Evolutionary conservation across 2,113 vertebrate genomes (phyloP), one percentile per base, ranked within the genome.

Genomic region (Acanthochromis polyacanthus): DNA sequence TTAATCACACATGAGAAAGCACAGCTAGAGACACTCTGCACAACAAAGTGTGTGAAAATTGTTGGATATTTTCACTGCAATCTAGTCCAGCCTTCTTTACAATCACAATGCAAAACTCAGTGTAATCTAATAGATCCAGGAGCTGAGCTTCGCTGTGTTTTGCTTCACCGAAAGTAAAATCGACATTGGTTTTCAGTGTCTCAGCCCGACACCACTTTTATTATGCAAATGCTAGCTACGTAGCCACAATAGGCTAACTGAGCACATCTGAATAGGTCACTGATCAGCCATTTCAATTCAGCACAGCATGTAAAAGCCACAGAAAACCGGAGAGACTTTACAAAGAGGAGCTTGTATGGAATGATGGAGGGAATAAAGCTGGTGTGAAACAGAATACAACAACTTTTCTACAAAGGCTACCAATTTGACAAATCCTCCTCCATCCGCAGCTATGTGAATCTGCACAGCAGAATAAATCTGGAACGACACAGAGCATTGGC

Each of bases 201-300:
- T 56, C 66, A 43, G 71, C 64, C 65, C 28, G 59, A 82, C 40
- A 36, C 30, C 36, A n/a, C 52, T 62, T 80, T 77, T 79, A 68
- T 84, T 38, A 74, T 75, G 71, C 36, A 73, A 87, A 70, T 74
- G 56, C 32, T 2, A 36, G 66, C 63, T 10, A 28, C 15, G 36
- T 48, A 59, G 61, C 70, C 14, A 80, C 30, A 75, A 78, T 25
- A 70, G 59, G 63, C 56, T 50, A 45, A 56, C 56, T 28, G 28
- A 87, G 40, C 4, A 0, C 64, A 69, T 86, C 62, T 78, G 46
- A 78, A 69, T 75, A 76, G 71, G 65, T 78, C 56, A 74, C 45
- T 74, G 45, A 89, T 77, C 70, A 79, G 50, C 63, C 55, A 72
- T 79, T 81, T 84, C 36, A 73, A 71, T 71, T 59, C 45, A 71